A percentile compares a stretch with the other conserved stretches of the same genome.
Conservation (phyloP, 2,797 vertebrate genomes). For the Pygocentrus nattereri region DNA sequence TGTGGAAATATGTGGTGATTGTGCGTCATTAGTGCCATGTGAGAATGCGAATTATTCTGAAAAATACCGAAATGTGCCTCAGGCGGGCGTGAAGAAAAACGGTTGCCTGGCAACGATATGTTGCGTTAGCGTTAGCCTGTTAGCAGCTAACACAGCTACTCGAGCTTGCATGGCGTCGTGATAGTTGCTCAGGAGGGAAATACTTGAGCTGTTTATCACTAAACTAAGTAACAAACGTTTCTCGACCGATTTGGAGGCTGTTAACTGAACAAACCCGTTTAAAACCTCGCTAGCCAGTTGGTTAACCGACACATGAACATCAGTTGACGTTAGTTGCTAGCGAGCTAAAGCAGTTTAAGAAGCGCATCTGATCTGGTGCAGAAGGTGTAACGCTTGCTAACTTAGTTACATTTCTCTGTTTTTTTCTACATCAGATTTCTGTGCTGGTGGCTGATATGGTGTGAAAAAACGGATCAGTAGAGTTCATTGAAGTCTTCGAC, state of each 20-base stretch:
- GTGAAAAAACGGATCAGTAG: not conserved
- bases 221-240: too few relatives aligned
- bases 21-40: not conserved
- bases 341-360: not conserved
- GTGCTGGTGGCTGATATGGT: not conserved
- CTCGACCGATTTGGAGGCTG: too few relatives aligned
- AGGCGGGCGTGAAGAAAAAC: not conserved
- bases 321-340: not conserved
- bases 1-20: not conserved
- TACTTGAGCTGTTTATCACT: not conserved
- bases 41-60: not conserved
- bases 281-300: too few relatives aligned
- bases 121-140: slow-evolving; percentile 21
- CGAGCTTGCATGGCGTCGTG: not conserved
- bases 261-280: not conserved
- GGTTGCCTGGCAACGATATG: slow-evolving; percentile 49
- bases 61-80: not conserved
- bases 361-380: not conserved
- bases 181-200: not conserved
- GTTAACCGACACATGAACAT: too few relatives aligned
- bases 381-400: not conserved
- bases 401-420: too few relatives aligned
- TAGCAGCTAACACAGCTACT: not conserved
- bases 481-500: not conserved
- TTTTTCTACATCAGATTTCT: not conserved